Evolutionary conservation across 2,888 invertebrate genomes (phyloP).

Genomic region (Anticlea derivata): DNA sequence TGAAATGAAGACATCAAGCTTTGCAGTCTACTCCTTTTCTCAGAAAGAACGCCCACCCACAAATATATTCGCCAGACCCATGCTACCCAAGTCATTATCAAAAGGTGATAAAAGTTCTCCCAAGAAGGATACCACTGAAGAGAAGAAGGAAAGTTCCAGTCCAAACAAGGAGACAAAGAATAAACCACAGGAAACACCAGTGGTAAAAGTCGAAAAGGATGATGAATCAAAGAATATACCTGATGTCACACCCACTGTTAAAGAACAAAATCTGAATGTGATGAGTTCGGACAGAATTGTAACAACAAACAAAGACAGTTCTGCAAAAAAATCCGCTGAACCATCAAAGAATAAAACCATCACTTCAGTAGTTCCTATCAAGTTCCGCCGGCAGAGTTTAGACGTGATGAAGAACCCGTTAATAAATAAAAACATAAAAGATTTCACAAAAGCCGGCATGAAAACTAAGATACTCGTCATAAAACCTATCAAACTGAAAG

Average conservation of each 20-base stretch:
- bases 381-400: constrained; percentile 68
- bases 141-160: constrained; percentile 84
- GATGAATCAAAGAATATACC: constrained; percentile 2
- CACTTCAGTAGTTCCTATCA: constrained; percentile 62
- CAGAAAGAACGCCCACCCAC: constrained; percentile 52
- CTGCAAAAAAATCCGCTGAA: constrained; percentile 14
- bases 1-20: constrained; percentile 58
- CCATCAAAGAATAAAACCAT: constrained; percentile 40
- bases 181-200: constrained; percentile 2
- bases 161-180: constrained; percentile 86
- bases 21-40: constrained; percentile 39
- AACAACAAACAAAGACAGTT: constrained; percentile 22
- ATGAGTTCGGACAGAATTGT: background rate
- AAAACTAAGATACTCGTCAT: constrained; percentile 78
- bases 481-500: constrained; percentile 72
- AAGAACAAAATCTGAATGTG: constrained; percentile 21
- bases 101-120: constrained; percentile 67
- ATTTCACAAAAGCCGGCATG: constrained; percentile 73
- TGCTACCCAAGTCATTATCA: constrained; percentile 59
- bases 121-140: constrained; percentile 58
- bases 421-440: constrained; percentile 70
- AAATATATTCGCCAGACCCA: constrained; percentile 68
- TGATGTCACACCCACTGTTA: constrained; percentile 8
- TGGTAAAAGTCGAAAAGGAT: constrained; percentile 26
- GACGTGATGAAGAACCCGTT: constrained; percentile 74